Base-by-base conservation (phyloP, 1,140 invertebrate genomes). In the Drosophila sproati region DNA sequence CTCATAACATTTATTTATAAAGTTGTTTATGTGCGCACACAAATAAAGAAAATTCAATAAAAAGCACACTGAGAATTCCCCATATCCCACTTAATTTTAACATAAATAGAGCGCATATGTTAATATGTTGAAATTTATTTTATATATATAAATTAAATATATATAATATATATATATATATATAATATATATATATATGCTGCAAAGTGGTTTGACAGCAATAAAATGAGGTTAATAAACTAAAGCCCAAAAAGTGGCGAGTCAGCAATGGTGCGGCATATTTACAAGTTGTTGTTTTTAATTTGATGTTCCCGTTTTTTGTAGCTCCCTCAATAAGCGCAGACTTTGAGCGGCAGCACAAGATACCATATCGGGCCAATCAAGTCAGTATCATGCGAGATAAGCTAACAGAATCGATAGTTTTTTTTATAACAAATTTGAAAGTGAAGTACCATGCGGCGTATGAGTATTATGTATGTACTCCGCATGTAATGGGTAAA, bases 221-320 rank as follows among this genome's bases (percentile, higher is more conserved):
- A 50, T 55, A 31, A 74, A 74, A 83, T 77, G 71, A 77, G 83
- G 83, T 87, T 88, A 89, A 87, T 80, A 88, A 87, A 87, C 83
- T 77, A 67, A 83, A 70, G 48, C 45, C 7, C 57, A 5, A 66
- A 80, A 83, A 83, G 37, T 31, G 45, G 70, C 77, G 10, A 51
- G 83, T 87, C 80, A 83, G 77, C 83, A 67, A 77, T 88, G 64
- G 10, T 54, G 62, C 83, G 82, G 79, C 83, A 87, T 72, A 88
- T 88, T 87, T 87, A 88, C 69, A 80, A 20, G 20, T 20, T 88
- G 72, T 79, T 87, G 82, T 87, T 87, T 88, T 75, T 72, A 83
- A 67, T 80, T 76, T 74, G 51, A 60, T 67, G 71, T 75, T 71
- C 71, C 57, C 66, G 66, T 63, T 80, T 71, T 47, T 28, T 43